Evolutionary conservation across 2,797 vertebrate species (phyloP).

Genomic region (Cyclura pinguis): DNA sequence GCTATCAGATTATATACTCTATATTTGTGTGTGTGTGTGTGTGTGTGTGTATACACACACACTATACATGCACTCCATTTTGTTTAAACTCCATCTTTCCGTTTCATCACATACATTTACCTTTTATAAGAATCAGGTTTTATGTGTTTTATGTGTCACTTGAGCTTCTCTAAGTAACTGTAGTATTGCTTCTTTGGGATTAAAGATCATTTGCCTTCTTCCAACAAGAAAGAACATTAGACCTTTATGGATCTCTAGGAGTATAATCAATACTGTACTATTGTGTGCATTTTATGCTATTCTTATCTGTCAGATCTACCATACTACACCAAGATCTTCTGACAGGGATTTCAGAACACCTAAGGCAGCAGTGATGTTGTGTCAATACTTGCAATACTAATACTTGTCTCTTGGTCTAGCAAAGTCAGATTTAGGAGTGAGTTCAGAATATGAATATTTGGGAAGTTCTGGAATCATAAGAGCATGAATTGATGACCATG

Average conservation of each 20-base stretch:
- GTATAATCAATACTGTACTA: neutral
- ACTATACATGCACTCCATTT: neutral
- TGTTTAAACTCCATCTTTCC: neutral
- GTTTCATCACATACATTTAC: neutral
- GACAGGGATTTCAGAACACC: neutral
- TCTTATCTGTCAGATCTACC: neutral
- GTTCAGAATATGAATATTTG: too few species aligned
- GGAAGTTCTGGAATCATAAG: too few species aligned
- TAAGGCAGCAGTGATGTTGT: neutral
- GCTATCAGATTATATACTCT: too few species aligned
- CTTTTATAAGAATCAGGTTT: neutral
- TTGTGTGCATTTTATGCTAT: neutral
- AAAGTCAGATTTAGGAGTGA: too few species aligned
- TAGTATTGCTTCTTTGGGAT: neutral
- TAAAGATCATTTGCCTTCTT: neutral
- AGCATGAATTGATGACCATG: too few species aligned
- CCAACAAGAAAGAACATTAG: neutral
- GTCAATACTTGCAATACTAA: too few species aligned
- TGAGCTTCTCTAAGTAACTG: neutral
- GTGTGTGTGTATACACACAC: too few species aligned
- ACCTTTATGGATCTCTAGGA: neutral
- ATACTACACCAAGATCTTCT: neutral
- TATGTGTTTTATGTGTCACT: neutral
- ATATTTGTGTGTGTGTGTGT: too few species aligned
- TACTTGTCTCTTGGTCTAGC: too few species aligned